Conservation (phyloP, 2,113 vertebrate genomes). For the Ptilonorhynchus violaceus region DNA sequence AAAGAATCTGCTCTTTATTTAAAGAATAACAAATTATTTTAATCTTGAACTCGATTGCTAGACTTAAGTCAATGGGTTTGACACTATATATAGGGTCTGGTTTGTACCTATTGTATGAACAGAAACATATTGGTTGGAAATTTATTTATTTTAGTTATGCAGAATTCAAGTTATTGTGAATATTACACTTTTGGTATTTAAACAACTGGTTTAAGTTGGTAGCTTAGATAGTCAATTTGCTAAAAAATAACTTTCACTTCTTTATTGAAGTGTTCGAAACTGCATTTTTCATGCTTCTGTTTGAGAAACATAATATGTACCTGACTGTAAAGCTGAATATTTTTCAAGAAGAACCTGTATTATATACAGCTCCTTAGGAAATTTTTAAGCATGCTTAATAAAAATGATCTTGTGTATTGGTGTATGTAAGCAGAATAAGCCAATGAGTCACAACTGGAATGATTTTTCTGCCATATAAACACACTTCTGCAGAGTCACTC, state of each 20-base stretch:
- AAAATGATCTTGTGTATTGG: not conserved
- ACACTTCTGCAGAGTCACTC: not conserved
- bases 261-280: not conserved
- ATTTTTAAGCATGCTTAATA: not conserved
- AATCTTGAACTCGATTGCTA: not conserved
- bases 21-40: not conserved
- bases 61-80: not conserved
- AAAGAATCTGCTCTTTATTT: not conserved
- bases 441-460: not conserved
- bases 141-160: not conserved
- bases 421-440: not conserved
- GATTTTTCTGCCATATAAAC: not conserved
- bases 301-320: not conserved
- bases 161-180: not conserved
- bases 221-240: not conserved
- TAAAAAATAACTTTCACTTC: not conserved
- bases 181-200: not conserved
- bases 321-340: not conserved
- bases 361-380: not conserved
- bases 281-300: not conserved
- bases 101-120: not conserved
- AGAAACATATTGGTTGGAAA: not conserved
- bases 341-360: not conserved
- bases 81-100: not conserved
- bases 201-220: not conserved